Percentiles rank a stretch among this genome's conserved stretches.
Evolutionary conservation across 2,888 invertebrate species (phyloP).

Genomic region (Eupithecia tripunctaria): DNA sequence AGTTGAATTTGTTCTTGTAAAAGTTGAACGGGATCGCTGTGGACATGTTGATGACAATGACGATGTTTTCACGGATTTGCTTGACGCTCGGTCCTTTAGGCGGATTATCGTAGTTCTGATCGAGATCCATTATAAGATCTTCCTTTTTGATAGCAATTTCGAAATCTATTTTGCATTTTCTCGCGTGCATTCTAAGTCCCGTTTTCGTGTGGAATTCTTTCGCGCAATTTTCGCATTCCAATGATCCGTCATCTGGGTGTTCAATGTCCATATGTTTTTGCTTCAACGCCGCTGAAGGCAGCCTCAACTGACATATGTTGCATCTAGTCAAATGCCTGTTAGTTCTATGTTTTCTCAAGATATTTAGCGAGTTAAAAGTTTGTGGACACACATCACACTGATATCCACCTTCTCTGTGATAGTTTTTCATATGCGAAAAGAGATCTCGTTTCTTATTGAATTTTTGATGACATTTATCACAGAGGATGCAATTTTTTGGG

Average conservation of each 20-base stretch:
- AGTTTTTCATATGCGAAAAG: constrained; percentile 77
- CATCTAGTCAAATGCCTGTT: constrained; percentile 74
- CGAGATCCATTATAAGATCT: constrained; percentile 66
- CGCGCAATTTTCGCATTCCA: constrained; percentile 71
- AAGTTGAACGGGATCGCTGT: constrained; percentile 80
- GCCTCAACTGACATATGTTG: constrained; percentile 68
- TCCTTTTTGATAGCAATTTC: constrained; percentile 67
- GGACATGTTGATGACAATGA: constrained; percentile 76
- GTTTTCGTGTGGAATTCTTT: constrained; percentile 78
- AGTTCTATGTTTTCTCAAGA: constrained; percentile 71
- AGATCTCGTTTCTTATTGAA: constrained; percentile 76
- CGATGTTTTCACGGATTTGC: constrained; percentile 74
- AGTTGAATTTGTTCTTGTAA: constrained; percentile 78
- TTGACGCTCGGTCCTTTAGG: constrained; percentile 72
- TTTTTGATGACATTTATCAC: constrained; percentile 75
- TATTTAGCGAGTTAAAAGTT: constrained; percentile 70
- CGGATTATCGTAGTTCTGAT: constrained; percentile 63
- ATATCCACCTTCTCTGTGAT: constrained; percentile 77
- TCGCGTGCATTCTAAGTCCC: constrained; percentile 72
- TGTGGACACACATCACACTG: constrained; percentile 72
- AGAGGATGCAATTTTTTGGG: constrained; percentile 76
- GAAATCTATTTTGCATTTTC: constrained; percentile 69
- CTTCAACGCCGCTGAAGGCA: constrained; percentile 73
- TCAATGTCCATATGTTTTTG: constrained; percentile 74
- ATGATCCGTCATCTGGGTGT: constrained; percentile 74